Evolutionary conservation across 1,140 invertebrate genomes (phyloP), one percentile per base, ranked within the genome.

Genomic region (Berghia stephanieae): DNA sequence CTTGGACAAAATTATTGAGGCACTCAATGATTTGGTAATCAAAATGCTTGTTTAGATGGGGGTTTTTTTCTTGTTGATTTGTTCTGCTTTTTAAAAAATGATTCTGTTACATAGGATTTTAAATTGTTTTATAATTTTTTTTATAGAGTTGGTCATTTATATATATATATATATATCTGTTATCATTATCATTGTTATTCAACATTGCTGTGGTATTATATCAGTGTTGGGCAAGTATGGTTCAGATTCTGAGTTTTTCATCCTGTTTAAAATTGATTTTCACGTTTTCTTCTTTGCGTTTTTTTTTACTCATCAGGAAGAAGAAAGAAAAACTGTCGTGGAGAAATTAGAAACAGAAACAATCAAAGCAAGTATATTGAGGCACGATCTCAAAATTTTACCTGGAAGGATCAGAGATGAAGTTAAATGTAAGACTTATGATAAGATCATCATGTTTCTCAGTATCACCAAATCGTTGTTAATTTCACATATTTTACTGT

Each of bases 301-400:
- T n/a, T n/a, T n/a, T n/a, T 78, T 13, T 60, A 42, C 55, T 82
- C 46, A 75, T 55, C 55, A 89, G 88, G 86, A 88, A 78, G 68
- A 75, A 42, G 83, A 86, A 79, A 78, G 85, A 60, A 78, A 71
- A 16, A 74, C 78, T 27, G 78, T 85, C 27, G 86, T 86, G 82
- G 85, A 87, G 27, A 78, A 83, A 77, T 71, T 88, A 34, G 88
- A 89, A 79, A 86, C 83, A 34, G 86, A 89, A 77, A 88, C 87
- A 13, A 89, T 89, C 52, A 81, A 87, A 69, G 83, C 85, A 57
- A 89, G 88, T 80, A 80, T 88, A 67, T 57, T 87, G 36, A 78
- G 88, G 66, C 86, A 88, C 63, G 82, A 83, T 70, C 78, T 89
- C 52, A 83, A 84, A 63, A 82, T 85, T 42, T 79, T 88, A 40